Evolutionary conservation across 2,113 vertebrate species (phyloP), one percentile per base, ranked within the genome.

Genomic region (Typhlomys cinereus): DNA sequence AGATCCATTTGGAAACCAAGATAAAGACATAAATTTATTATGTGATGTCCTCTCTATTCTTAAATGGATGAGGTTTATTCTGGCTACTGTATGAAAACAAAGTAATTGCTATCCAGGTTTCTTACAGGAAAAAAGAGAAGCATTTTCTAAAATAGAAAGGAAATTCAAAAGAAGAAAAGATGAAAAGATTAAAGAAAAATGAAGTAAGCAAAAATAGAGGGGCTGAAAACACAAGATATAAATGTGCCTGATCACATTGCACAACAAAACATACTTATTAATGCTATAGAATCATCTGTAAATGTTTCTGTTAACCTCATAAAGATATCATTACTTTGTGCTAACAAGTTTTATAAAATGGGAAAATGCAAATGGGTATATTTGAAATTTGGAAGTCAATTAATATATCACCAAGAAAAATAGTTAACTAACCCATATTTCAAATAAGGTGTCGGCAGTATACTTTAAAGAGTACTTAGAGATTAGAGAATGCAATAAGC

Each of bases 1-100:
- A 95, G 95, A 97, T 97, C 93, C 94, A 70, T 97, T 97, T 97
- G 17, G 1, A 93, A 97, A 85, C 39, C 74, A 54, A 87, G 93
- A 71, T 34, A 67, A 61, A 31, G 0, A 59, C 62, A 80, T 95
- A 97, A 98, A 96, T 88, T 96, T 73, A 96, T 98, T 97, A 96
- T 41, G 57, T 74, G 78, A 59, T 95, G 94, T 62, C 93, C 85
- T 96, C 70, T 89, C 89, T 76, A 36, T 90, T 87, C 29, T 71
- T 96, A 96, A 97, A 96, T 64, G 59, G 93, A 96, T 90, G 59
- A 95, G 85, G 5, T 89, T 67, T 85, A 91, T 50, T 94, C 50
- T 93, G 11, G 59, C 66, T 88, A 36, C 62, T 76, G 17, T 90
- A 48, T 94, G 44, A 94, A 95, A 95, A 73, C 17, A 87, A 5